A percentile compares a stretch with the other conserved stretches of the same genome.
These are phyloP conservation scores for Trachops cirrhosus DNA, from an alignment of 2,797 vertebrate species.

Conservation along the genomic window DNA sequence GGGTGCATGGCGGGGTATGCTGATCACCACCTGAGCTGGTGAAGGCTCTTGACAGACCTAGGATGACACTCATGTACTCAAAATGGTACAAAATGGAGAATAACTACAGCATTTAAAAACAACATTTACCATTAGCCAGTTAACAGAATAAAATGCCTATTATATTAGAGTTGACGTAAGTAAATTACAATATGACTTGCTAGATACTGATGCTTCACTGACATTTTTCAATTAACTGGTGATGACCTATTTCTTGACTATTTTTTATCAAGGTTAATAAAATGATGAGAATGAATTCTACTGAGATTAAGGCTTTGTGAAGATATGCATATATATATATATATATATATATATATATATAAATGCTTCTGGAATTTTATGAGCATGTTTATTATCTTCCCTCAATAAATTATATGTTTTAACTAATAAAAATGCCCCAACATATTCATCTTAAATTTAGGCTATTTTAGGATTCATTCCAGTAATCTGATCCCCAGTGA, in stretches of 20 bases:
- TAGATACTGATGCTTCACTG: neutral
- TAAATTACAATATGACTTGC: neutral
- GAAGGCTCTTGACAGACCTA: neutral
- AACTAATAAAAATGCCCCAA: constrained; percentile 14
- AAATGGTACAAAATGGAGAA: neutral
- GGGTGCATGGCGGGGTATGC: rapidly evolving
- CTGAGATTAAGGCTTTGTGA: neutral
- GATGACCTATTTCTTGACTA: neutral
- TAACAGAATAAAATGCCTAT: constrained; percentile 26
- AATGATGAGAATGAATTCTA: neutral
- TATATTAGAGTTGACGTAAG: neutral
- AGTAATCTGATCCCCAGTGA: neutral
- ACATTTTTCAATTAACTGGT: neutral
- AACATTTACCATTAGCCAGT: neutral
- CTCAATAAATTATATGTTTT: neutral
- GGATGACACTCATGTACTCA: neutral
- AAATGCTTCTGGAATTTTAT: neutral
- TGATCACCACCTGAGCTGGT: neutral
- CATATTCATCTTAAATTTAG: constrained; percentile 10
- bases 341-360: neutral
- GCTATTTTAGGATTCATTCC: neutral
- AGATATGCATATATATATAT: neutral
- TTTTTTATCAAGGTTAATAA: neutral
- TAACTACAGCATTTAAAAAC: neutral
- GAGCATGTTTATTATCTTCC: neutral